Evolutionary conservation across 2,113 vertebrate species (phyloP).

Genomic region (Aplodontia rufa): DNA sequence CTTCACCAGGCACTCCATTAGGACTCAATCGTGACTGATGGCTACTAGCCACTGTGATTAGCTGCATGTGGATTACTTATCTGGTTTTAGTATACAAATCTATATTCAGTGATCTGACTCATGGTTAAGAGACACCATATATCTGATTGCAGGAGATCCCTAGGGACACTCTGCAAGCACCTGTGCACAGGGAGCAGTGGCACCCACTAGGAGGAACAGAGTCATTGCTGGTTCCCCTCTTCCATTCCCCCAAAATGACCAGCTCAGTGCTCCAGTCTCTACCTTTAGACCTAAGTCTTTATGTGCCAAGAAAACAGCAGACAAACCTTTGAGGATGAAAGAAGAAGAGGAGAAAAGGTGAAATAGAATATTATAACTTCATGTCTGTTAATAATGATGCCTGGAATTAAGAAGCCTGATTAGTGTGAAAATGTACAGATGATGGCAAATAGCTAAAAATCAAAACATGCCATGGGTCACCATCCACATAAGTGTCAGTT

Average conservation of each 20-base stretch:
- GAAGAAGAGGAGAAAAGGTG: neutral
- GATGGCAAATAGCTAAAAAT: neutral
- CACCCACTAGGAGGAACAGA: neutral
- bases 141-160: neutral
- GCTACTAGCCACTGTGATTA: neutral
- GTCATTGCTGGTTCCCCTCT: neutral
- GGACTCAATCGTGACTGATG: neutral
- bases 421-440: neutral
- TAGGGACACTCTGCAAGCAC: neutral
- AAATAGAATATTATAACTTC: neutral
- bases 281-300: neutral
- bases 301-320: neutral
- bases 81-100: neutral
- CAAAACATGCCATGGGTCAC: neutral
- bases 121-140: neutral
- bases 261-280: neutral
- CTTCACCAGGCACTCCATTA: neutral
- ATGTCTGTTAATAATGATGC: neutral
- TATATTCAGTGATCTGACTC: neutral
- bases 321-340: neutral
- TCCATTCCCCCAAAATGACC: neutral
- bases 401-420: neutral
- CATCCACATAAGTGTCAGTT: neutral
- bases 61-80: neutral
- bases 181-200: neutral